Conservation (phyloP, 2,113 vertebrate genomes). For the Xyliphius kryptos region DNA sequence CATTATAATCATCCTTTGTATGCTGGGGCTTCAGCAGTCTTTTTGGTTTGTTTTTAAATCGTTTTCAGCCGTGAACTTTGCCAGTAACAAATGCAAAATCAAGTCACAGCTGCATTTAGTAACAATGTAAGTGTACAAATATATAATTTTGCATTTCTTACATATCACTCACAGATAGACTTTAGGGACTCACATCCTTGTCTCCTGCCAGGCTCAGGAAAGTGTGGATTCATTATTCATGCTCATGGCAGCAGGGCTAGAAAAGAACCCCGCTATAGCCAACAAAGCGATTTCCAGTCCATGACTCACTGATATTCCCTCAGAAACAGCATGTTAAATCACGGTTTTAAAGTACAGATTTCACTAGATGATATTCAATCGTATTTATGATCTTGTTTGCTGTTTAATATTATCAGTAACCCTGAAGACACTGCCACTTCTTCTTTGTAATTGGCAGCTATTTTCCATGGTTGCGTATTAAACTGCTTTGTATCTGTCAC, state of each 20-base stretch:
- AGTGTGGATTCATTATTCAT: slow-evolving; percentile 24
- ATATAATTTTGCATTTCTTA: slow-evolving; percentile 2
- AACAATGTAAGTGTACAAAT: too few relatives aligned
- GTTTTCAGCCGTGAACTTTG: too few relatives aligned
- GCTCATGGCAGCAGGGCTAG: background rate
- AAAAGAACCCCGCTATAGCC: background rate
- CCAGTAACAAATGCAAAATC: too few relatives aligned
- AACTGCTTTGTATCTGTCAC: background rate
- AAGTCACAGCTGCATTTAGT: too few relatives aligned
- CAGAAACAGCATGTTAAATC: background rate
- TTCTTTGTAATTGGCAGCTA: background rate
- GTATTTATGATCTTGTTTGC: background rate
- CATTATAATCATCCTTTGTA: too few relatives aligned
- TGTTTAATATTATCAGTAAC: background rate
- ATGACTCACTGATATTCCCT: slow-evolving; percentile 7
- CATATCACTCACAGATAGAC: background rate
- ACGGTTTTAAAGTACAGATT: background rate
- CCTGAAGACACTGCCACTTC: background rate
- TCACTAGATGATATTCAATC: background rate
- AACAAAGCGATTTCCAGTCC: slow-evolving; percentile 8
- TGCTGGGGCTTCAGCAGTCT: too few relatives aligned
- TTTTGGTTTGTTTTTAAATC: too few relatives aligned
- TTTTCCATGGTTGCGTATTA: background rate
- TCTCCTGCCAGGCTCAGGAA: background rate
- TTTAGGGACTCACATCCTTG: background rate